Percentiles rank a stretch among this genome's conserved stretches.
These are phyloP conservation scores for Tetranychus urticae DNA, from an alignment of 1,140 invertebrate species.

Conservation along the genomic window DNA sequence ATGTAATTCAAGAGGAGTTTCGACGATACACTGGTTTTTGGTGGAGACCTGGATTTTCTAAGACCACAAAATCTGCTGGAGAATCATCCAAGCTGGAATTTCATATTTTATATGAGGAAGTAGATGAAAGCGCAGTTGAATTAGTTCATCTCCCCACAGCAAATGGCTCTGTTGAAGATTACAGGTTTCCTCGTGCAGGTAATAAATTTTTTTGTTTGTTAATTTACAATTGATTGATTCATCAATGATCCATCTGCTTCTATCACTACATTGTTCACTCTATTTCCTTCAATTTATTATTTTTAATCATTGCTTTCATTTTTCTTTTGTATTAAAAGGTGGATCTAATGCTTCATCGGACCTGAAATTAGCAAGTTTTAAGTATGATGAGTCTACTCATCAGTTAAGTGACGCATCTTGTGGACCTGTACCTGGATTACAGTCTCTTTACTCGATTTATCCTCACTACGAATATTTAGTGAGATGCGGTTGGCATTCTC, in stretches of 20 bases:
- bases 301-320: background rate
- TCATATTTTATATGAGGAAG: constrained; percentile 81
- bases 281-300: no score
- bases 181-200: constrained; percentile 73
- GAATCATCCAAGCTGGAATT: constrained; percentile 34
- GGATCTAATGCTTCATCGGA: constrained; percentile 7
- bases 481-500: constrained; percentile 71
- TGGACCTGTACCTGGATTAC: constrained; percentile 33
- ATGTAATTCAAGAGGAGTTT: constrained; percentile 96
- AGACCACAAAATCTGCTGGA: background rate
- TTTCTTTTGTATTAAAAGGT: background rate
- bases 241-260: background rate
- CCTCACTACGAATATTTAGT: constrained; percentile 83
- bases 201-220: background rate
- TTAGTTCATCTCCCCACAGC: constrained; percentile 65
- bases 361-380: constrained; percentile 7
- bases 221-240: background rate
- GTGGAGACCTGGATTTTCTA: constrained; percentile 55
- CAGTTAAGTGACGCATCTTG: background rate
- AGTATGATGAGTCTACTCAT: background rate
- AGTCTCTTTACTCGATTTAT: constrained; percentile 42
- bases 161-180: constrained; percentile 54
- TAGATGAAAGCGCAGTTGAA: constrained; percentile 80
- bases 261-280: background rate
- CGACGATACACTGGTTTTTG: constrained; percentile 83